Base-by-base conservation (phyloP, 2,797 vertebrate species). In the Hylomyscus alleni region DNA sequence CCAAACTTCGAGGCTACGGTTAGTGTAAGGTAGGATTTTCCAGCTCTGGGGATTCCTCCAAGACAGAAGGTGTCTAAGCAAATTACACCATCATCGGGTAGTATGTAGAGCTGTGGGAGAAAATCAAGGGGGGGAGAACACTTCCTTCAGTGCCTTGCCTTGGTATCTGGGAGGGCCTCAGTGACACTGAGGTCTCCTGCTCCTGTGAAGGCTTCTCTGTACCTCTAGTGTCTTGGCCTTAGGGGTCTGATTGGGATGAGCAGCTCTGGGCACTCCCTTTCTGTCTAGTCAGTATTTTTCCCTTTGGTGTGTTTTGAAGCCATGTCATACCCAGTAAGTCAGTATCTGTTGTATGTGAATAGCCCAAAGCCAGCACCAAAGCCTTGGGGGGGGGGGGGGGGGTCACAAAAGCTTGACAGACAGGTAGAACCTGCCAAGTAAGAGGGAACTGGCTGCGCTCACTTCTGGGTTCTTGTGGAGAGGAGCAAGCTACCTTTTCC, bases 281-380 rank as follows among this genome's bases (percentile, higher is more conserved):
- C 93, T 97, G 97, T 98, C 98, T 96, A 93, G 95, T 97, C 97
- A 76, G 44, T 98, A 97, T 97, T 98, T 97, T 77, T 96, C 97
- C 95, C 93, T 91, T 97, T 92, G 93, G 90, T 98, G 92, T 98
- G 97, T 98, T 95, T 97, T 97, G 97, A 98, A 98, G 97, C 97
- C 98, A 91, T 95, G 69, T 91, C 72, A 60, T 86, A 93, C 77
- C 62, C 50, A 95, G 77, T 94, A 95, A 98, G 93, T 97, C 54
- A 78, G 12, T 88, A 72, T 87, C 80, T 96, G 97, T 95, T 84
- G 52, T 97, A 75, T 37, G 88, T 85, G 91, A 97, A 94, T 94
- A 80, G 89, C 96, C 97, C 83, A 95, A 76, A 93, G 95, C 95
- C 93, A 93, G 92, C 94, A 93, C 93, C 84, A 37, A 93, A 95